Percentiles rank a stretch among this genome's conserved stretches.
Conservation (phyloP, 2,113 vertebrate species). For the Meriones unguiculatus region DNA sequence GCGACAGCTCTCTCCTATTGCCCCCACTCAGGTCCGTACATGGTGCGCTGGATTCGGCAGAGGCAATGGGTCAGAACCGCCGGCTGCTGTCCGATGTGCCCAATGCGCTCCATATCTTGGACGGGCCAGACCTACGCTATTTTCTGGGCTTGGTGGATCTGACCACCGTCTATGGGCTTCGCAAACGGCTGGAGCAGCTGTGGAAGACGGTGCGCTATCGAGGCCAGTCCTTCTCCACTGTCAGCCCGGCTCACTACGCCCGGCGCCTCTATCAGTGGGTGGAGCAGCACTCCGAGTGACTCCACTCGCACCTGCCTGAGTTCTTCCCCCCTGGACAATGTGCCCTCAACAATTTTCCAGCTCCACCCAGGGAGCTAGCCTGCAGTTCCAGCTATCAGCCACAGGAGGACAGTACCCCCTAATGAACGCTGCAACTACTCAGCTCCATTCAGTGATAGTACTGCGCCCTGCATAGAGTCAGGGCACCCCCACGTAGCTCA, state of each 20-base stretch:
- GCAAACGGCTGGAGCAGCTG: slow-evolving; percentile 90
- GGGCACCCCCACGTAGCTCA: background rate
- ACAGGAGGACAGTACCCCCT: slow-evolving; percentile 34
- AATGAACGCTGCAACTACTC: background rate
- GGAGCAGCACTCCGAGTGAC: slow-evolving; percentile 89
- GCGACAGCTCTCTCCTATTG: background rate
- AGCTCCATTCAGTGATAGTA: accelerated
- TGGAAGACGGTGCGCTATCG: slow-evolving; percentile 93
- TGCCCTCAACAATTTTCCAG: accelerated
- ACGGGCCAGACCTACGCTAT: slow-evolving; percentile 92
- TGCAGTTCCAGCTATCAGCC: background rate
- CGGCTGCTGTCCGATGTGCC: slow-evolving; percentile 89
- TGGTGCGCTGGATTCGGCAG: slow-evolving; percentile 28
- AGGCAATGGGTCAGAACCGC: slow-evolving; percentile 87
- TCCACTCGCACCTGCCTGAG: background rate
- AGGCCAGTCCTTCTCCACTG: slow-evolving; percentile 90
- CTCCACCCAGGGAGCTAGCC: background rate
- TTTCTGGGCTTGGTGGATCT: slow-evolving; percentile 95
- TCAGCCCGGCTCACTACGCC: slow-evolving; percentile 90
- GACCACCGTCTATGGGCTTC: slow-evolving; percentile 92
- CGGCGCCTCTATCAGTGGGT: slow-evolving; percentile 91
- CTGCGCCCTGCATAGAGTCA: background rate
- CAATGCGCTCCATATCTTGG: slow-evolving; percentile 92
- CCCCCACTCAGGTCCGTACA: slow-evolving; percentile 75
- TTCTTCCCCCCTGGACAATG: background rate